A percentile compares a stretch with the other conserved stretches of the same genome.
Conservation (phyloP, 2,113 vertebrate genomes). For the Prochilodus magdalenae region DNA sequence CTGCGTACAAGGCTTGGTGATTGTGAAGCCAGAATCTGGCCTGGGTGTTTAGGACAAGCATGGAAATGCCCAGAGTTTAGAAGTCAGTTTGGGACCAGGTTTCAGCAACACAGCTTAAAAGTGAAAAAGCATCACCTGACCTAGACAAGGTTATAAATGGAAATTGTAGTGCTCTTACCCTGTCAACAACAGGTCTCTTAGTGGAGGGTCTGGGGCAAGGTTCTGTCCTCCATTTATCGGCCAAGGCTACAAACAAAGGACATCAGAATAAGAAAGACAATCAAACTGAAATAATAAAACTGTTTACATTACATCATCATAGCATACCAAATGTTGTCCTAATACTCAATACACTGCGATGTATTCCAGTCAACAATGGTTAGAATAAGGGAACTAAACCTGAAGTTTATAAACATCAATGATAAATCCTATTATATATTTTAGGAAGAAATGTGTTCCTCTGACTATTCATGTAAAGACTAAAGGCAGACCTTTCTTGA, state of each 20-base stretch:
- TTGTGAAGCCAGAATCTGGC: too few species aligned
- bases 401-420: not conserved
- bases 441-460: not conserved
- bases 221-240: constrained; percentile 92
- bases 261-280: not conserved
- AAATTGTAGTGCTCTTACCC: constrained; percentile 79
- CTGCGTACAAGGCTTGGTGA: too few species aligned
- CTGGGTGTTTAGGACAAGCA: too few species aligned
- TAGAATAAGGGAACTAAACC: not conserved
- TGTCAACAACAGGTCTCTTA: constrained; percentile 95
- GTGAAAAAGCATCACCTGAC: not conserved
- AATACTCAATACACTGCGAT: not conserved
- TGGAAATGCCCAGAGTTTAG: too few species aligned
- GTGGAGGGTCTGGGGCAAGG: constrained; percentile 87
- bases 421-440: not conserved
- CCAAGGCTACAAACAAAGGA: constrained; percentile 84
- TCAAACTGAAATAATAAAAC: not conserved
- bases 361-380: not conserved
- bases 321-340: too few species aligned
- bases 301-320: too few species aligned
- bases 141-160: not conserved
- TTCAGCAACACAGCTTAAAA: too few species aligned
- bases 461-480: not conserved
- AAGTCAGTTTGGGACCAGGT: too few species aligned
- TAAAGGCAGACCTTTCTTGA: constrained; percentile 82